phyloP scores from a whole-genome alignment of 23 tunicate species.

The Diplosoma virens region DNA sequence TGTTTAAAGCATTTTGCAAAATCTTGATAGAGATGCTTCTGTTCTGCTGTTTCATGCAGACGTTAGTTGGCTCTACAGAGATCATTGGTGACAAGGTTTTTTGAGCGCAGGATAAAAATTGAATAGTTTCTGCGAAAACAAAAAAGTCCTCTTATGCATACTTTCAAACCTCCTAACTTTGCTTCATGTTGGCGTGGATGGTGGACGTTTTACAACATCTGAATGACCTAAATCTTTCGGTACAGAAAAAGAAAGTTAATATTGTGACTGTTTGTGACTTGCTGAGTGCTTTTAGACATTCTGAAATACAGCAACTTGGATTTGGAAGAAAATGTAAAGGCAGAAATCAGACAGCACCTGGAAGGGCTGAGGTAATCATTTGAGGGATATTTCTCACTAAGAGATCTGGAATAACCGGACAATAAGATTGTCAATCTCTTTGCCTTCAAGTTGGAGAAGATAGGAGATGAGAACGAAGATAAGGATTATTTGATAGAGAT shows the following conservation, averaged over 20 bases:
- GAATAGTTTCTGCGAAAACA: slow-evolving; percentile 3
- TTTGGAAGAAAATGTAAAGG: background rate
- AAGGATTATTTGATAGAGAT: too few species aligned
- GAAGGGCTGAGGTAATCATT: background rate
- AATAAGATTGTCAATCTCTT: background rate
- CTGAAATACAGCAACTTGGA: too few species aligned
- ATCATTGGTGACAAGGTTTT: background rate
- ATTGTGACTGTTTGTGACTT: slow-evolving; percentile 8
- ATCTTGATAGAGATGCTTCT: background rate
- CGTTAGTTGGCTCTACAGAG: slow-evolving; percentile 17
- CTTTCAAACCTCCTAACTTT: slow-evolving; percentile 3
- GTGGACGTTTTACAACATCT: slow-evolving; percentile 10
- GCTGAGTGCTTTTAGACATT: slow-evolving; percentile 3
- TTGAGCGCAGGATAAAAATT: slow-evolving; percentile 2
- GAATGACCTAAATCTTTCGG: slow-evolving; percentile 1
- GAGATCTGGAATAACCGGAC: background rate
- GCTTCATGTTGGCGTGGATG: background rate
- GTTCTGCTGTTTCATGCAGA: background rate
- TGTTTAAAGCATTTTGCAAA: background rate
- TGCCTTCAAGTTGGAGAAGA: slow-evolving; percentile 11
- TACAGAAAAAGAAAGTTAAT: background rate
- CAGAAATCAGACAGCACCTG: background rate
- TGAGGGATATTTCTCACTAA: slow-evolving; percentile 9
- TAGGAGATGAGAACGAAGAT: slow-evolving; percentile 10
- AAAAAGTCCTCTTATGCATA: slow-evolving; percentile 14